Conservation (phyloP, 2,888 invertebrate genomes). For the Phymatocera aterrima region DNA sequence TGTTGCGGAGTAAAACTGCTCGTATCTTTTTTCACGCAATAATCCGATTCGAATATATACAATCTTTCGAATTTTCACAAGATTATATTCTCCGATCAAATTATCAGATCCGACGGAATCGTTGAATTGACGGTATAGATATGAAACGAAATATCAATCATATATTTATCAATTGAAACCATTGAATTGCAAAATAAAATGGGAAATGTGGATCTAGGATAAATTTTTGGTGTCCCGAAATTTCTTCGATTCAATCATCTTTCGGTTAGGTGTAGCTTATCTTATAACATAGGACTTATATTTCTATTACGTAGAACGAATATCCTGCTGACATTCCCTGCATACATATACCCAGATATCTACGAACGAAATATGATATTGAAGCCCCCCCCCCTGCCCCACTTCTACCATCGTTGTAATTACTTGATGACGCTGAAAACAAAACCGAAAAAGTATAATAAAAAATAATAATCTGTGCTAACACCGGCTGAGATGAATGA, state of each 20-base stretch:
- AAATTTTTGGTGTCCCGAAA: too few relatives aligned
- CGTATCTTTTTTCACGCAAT: too few relatives aligned
- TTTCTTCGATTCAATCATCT: too few relatives aligned
- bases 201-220: too few relatives aligned
- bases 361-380: neutral
- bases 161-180: too few relatives aligned
- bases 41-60: neutral
- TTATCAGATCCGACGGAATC: neutral
- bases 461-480: neutral
- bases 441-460: neutral
- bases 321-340: slow-evolving; percentile 2
- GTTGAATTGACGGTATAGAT: neutral
- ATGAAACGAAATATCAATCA: too few relatives aligned
- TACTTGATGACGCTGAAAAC: neutral
- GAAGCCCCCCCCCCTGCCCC: neutral
- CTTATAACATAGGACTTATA: too few relatives aligned
- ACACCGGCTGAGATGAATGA: slow-evolving; percentile 22
- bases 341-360: too few relatives aligned
- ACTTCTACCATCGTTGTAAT: neutral
- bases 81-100: neutral
- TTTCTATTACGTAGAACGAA: neutral
- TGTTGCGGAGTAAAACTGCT: too few relatives aligned
- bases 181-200: too few relatives aligned
- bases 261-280: too few relatives aligned
- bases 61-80: neutral